Evolutionary conservation across 2,113 vertebrate genomes (phyloP), one percentile per base, ranked within the genome.

Genomic region (Microcebus lehilahytsara): DNA sequence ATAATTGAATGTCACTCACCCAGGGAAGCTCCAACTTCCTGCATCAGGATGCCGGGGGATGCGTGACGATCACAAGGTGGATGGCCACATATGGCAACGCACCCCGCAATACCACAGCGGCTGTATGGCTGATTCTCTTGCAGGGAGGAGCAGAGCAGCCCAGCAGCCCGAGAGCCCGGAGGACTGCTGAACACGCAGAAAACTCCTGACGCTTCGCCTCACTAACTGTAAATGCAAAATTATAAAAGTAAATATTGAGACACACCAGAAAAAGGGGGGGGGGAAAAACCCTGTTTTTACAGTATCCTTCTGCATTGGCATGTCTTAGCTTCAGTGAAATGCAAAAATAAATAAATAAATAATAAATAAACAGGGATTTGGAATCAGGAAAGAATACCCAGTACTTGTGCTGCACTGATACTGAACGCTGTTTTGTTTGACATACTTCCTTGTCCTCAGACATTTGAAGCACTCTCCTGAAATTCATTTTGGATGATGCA

Each of bases 1-100:
- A 97, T 97, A 98, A 98, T 98, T 98, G 97, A 98, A 97, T 97
- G 98, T 98, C 98, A 97, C 85, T 98, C 97, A 98, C 95, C 97
- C 93, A 89, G 75, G 90, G 84, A 97, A 92, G 87, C 85, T 85
- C 90, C 89, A 67, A 79, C 96, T 96, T 97, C 97, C 92, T 88
- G 75, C 93, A 88, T 95, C 93, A 92, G 96, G 92, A 83, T 96
- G 89, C 95, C 95, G 92, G 71, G 86, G 95, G 84, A 95, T 32
- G 66, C 40, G 14, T 23, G 49, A 60, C 62, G 53, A 80, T 96
- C 66, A 14, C 0, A 6, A 92, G 75, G 23, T 0, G 2, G 37
- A 88, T 51, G 83, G 78, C 40, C 97, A 85, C 93, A 85, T 72
- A 69, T 64, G 71, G 91, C 46, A 56, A 14, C 9, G 4, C 66